Base-by-base conservation (phyloP, 2,113 vertebrate species). In the Talpa occidentalis region DNA sequence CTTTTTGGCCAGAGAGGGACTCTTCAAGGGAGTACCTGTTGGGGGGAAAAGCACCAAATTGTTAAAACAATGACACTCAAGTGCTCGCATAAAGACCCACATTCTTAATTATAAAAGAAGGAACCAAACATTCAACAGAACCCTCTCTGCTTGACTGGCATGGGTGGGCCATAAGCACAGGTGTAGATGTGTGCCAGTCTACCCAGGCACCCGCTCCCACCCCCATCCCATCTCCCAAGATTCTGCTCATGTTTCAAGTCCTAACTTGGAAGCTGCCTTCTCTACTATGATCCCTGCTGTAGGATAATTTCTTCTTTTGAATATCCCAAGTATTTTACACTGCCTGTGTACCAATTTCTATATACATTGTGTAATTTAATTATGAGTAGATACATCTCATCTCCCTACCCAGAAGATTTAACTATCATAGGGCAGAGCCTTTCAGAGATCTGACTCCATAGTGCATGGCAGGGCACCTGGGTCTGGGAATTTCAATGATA, bases 11-110 rank as follows among this genome's bases (percentile, higher is more conserved):
- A 99, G 98, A 84, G 98, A 98, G 0, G 98, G 98, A 72, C 98
- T 99, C 97, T 99, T 99, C 89, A 98, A 98, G 79, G 98, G 98
- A 35, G 98, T 93, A 67, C 99, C 99, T 99, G 96, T 91, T 87
- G n/a, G 72, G 1, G 47, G 64, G 60, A 95, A 94, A 70, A 74
- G 42, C 1, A 70, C 56, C 84, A 76, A 42, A 59, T 0, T 21
- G 35, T 96, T 60, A 96, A 77, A 95, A 66, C 15, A 62, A 67
- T 6, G 17, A 80, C 66, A 16, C 79, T 80, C 30, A 79, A 64
- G 40, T 78, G 49, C 72, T 62, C 54, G 21, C 67, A 62, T 92
- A 59, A 0, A 91, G 67, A 40, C 56, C 77, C 37, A 66, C 16
- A 10, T 22, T 62, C 30, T 91, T 90, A 88, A 66, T 35, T 30